Evolutionary conservation across 2,888 invertebrate genomes (phyloP), one percentile per base, ranked within the genome.

Genomic region (Notodonta ziczac): DNA sequence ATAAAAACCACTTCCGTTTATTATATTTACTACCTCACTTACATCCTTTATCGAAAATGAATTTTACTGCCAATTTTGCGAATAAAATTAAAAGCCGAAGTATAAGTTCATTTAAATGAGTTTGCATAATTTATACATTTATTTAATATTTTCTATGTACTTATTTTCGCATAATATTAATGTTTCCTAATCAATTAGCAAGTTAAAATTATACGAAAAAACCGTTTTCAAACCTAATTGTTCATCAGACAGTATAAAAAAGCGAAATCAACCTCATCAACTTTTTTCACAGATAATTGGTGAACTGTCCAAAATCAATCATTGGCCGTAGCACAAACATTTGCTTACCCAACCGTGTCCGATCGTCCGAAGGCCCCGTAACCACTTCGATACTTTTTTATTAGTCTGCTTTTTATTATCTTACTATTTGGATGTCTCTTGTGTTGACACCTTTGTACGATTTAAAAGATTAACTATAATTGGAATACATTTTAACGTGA

Each of bases 351-450:
- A 67, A 77, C 63, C 65, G 66, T 61, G 46, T 57, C 75, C 32
- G 76, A 80, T 78, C 57, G 69, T 50, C 59, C 72, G 54, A 57
- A 68, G 69, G 59, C 67, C 66, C 59, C 64, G 56, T 68, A 58
- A 67, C 66, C 46, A 65, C 56, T 57, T 62, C 62, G 61, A 24
- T 53, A 12, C 39, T 10, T 44, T 44, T 24, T 55, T 40, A 55
- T 56, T 14, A 8, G 44, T 56, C 16, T 24, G 9, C 16, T 57
- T 54, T 59, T 59, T n/a, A n/a, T 59, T 24, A 14, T 16, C 4
- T 52, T 39, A 57, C 54, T 48, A 57, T 54, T 62, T 14, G 40
- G 52, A 52, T 52, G 52, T 32, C 10, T 52, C 16, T 50, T 16
- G 12, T 52, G 46, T 10, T 24, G 35, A 24, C 9, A 24, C n/a